Conservation (phyloP, 2,888 invertebrate genomes). For the Esperia sulphurella region DNA sequence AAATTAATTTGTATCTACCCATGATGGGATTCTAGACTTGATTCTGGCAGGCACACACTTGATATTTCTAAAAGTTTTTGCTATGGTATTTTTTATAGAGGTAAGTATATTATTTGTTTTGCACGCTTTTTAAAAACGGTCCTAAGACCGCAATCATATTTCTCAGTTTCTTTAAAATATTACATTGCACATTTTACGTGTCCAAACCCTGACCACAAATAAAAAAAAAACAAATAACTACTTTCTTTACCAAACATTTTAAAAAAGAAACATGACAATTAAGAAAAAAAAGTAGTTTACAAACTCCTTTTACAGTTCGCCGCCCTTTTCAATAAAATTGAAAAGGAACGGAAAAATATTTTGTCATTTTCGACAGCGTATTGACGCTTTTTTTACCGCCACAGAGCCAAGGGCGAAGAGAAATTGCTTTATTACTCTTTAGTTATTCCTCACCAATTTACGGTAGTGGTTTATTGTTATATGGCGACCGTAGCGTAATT, state of each 20-base stretch:
- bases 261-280: conserved; percentile 1
- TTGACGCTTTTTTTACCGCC: conserved; percentile 1
- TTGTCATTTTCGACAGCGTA: conserved; percentile 9
- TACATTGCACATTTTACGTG: conserved; percentile 12
- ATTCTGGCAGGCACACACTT: too few relatives aligned
- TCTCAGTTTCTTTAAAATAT: background rate
- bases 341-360: conserved; percentile 8
- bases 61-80: too few relatives aligned
- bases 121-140: too few relatives aligned
- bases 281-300: background rate
- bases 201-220: conserved; percentile 8
- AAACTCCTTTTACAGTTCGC: conserved; percentile 1
- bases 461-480: conserved; percentile 12
- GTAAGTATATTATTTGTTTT: too few relatives aligned
- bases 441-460: conserved; percentile 6
- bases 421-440: conserved; percentile 9
- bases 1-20: too few relatives aligned
- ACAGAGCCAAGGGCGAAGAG: conserved; percentile 2
- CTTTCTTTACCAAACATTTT: conserved; percentile 4
- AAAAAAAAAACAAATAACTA: conserved; percentile 9
- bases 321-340: conserved; percentile 1
- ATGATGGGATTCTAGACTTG: too few relatives aligned
- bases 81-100: too few relatives aligned
- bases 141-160: too few relatives aligned
- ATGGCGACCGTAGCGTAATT: conserved; percentile 8